Conservation (phyloP, 1,140 invertebrate species). For the Hyles vespertilio region DNA sequence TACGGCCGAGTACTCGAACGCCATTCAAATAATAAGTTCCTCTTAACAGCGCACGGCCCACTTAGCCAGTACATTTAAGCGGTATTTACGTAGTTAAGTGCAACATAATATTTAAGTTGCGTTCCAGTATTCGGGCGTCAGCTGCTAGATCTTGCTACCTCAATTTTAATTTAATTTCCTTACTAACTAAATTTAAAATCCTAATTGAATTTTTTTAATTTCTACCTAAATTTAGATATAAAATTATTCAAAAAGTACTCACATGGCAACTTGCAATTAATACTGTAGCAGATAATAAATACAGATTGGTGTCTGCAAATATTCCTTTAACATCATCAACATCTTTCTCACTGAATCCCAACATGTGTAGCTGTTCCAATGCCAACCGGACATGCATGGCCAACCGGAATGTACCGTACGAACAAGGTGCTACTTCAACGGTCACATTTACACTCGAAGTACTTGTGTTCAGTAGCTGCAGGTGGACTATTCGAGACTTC, state of each 20-base stretch:
- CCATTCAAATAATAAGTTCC: too few relatives aligned
- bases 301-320: constrained; percentile 96
- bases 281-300: constrained; percentile 94
- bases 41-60: too few relatives aligned
- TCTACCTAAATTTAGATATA: too few relatives aligned
- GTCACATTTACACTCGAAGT: constrained; percentile 77
- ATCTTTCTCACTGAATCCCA: constrained; percentile 96
- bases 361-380: constrained; percentile 81
- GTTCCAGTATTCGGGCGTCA: too few relatives aligned
- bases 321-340: constrained; percentile 97
- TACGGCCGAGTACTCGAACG: too few relatives aligned
- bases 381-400: constrained; percentile 88
- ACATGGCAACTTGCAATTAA: constrained; percentile 95
- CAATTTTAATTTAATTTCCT: too few relatives aligned
- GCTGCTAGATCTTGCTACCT: too few relatives aligned
- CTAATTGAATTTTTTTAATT: too few relatives aligned
- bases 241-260: constrained; percentile 66
- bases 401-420: constrained; percentile 84
- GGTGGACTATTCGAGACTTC: constrained; percentile 84
- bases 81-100: too few relatives aligned
- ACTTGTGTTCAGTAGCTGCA: constrained; percentile 79
- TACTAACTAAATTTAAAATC: too few relatives aligned
- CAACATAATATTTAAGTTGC: too few relatives aligned
- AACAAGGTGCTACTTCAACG: constrained; percentile 78
- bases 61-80: too few relatives aligned